Evolutionary conservation across 1,140 invertebrate species (phyloP), one percentile per base, ranked within the genome.

Genomic region (Adoxophyes honmai): DNA sequence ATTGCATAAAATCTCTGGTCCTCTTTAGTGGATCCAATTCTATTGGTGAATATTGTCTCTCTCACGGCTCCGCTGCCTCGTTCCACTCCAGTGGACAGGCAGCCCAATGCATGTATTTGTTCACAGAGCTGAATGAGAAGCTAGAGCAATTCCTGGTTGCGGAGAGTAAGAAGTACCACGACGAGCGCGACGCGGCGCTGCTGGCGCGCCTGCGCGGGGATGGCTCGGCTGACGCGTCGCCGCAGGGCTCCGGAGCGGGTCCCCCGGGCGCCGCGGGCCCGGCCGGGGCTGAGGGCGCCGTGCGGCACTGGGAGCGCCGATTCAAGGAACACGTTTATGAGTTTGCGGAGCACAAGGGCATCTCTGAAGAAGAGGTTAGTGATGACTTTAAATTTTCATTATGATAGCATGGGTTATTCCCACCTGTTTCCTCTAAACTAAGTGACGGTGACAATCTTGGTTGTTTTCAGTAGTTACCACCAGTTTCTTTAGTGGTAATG

Each of bases 331-430:
- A 91, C 72, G 90, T 90, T 0, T 76, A 90, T 4, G 92, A 93
- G 64, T 93, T 92, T 82, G 91, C 92, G 0, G 92, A 94, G 63
- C 92, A 92, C 44, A 93, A 93, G 56, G 93, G 93, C 36, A 91
- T 93, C 0, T 93, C 93, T 0, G 93, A 95, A 79, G 93, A 95
- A 73, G 93, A 94, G 77, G 75, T 71, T 2, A 28, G 21, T 6
- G 21, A 6, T n/a, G n/a, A n/a, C n/a, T n/a, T n/a, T n/a, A n/a
- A n/a, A n/a, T n/a, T n/a, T n/a, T n/a, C n/a, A n/a, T n/a, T n/a
- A n/a, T n/a, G n/a, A n/a, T n/a, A n/a, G n/a, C n/a, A n/a, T n/a
- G n/a, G n/a, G n/a, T n/a, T n/a, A n/a, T n/a, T n/a, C n/a, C n/a
- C n/a, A n/a, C n/a, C n/a, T n/a, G n/a, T n/a, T n/a, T n/a, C n/a